Evolutionary conservation across 2,113 vertebrate species (phyloP).

Genomic region (Ellobius talpinus): DNA sequence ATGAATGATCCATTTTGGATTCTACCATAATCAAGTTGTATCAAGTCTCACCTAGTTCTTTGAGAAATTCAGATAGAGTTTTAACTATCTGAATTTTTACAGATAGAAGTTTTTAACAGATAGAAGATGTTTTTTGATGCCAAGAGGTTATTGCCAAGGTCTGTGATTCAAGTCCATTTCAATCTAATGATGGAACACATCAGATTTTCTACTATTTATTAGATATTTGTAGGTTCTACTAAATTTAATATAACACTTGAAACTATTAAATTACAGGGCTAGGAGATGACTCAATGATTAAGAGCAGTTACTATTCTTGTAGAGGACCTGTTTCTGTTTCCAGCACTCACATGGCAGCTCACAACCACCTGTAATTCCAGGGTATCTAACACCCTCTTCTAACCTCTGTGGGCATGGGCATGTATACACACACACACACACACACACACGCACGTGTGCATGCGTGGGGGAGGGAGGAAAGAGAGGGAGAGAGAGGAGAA

Average conservation of each 20-base stretch:
- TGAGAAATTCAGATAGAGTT: background rate
- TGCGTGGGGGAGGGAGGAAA: no score
- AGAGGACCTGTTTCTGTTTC: background rate
- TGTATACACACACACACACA: background rate
- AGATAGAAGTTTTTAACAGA: constrained; percentile 2
- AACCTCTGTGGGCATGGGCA: background rate
- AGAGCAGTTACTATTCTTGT: background rate
- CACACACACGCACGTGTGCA: no score
- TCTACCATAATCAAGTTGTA: background rate
- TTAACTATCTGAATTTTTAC: no score
- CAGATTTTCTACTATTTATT: background rate
- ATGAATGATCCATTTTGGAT: constrained; percentile 16
- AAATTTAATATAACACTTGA: background rate
- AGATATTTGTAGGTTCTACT: background rate
- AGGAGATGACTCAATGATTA: background rate
- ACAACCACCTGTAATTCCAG: background rate
- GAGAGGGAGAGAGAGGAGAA: no score
- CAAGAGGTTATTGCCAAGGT: background rate
- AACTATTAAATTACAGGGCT: background rate
- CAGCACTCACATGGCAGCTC: background rate
- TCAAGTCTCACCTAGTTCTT: constrained; percentile 2
- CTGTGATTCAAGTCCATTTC: background rate
- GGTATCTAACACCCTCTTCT: background rate
- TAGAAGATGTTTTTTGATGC: background rate
- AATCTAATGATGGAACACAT: background rate